Base-by-base conservation (phyloP, 2,888 invertebrate species). In the Endotricha flammealis region DNA sequence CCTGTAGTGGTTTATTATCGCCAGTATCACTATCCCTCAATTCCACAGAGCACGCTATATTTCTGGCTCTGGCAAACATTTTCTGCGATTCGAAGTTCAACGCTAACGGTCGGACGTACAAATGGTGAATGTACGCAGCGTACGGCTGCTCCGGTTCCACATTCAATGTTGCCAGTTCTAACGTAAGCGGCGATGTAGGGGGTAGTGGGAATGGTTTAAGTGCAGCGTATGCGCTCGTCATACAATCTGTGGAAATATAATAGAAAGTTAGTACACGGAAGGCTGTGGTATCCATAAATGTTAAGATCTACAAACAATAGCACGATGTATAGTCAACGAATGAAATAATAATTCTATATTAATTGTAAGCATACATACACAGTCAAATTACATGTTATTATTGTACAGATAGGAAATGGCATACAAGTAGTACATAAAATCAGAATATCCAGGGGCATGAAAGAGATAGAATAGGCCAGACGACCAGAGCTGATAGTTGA, bases 1-100 rank as follows among this genome's bases (percentile, higher is more conserved):
- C 96, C 88, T 92, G 91, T 36, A 97, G 80, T 1, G 95, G 64
- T 33, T 70, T 75, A 40, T 72, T 74, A 20, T 82, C 85, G 0
- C 85, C 86, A 4, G 89, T 88, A 76, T 98, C 98, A 25, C 90
- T 90, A 53, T 97, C 95, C 44, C 95, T 89, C 41, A 99, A 76
- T 72, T 98, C 97, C 8, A 98, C 89, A 16, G 94, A 89, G 58
- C 98, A 97, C 0, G 96, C 94, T 42, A 99, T 96, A 72, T 99
- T 99, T 63, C 99, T 90, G 1, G 99, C 98, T 65, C 97, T 89
- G 0, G 94, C 92, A 64, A 97, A 97, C 55, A 93, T 88, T 70
- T 96, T 97, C 77, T 98, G 97, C 32, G 93, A 92, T 73, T 97
- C 98, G 62, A 96, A 97, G 69, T 92, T 93, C 36, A 98, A 85